A percentile compares a stretch with the other conserved stretches of the same genome.
Evolutionary conservation across 2,113 vertebrate genomes (phyloP).

Genomic region (rabbit (Oryctolagus cuniculus)): DNA sequence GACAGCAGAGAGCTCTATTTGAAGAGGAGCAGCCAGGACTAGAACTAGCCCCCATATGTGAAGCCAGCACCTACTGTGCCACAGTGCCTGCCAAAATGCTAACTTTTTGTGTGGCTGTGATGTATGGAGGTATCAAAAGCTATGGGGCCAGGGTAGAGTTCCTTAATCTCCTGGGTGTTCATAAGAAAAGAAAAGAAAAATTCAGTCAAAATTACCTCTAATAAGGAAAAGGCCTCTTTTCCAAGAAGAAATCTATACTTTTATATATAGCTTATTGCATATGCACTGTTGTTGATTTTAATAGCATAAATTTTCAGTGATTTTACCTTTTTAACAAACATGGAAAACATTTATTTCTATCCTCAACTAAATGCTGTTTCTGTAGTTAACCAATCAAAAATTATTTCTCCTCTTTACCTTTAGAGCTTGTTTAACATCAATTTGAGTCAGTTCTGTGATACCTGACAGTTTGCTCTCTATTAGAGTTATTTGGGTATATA

Average conservation of each 20-base stretch:
- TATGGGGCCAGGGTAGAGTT: not conserved
- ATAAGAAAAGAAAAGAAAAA: not conserved
- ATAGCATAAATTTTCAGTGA: not conserved
- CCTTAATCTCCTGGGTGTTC: not conserved
- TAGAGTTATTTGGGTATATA: not conserved
- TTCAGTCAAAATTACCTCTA: not conserved
- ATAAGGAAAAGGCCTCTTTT: not conserved
- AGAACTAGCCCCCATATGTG: too few relatives aligned
- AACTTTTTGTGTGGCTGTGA: not conserved
- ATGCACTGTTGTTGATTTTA: not conserved
- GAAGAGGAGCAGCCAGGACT: too few relatives aligned
- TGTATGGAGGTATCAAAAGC: not conserved
- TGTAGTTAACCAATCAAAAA: not conserved
- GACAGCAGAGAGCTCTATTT: too few relatives aligned
- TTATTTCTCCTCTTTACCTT: not conserved
- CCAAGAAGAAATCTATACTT: not conserved
- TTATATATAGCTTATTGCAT: not conserved
- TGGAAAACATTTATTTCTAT: not conserved
- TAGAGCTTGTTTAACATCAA: not conserved
- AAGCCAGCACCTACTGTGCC: too few relatives aligned
- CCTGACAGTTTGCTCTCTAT: not conserved
- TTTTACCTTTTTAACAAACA: not conserved
- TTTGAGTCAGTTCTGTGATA: not conserved
- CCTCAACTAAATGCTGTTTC: not conserved
- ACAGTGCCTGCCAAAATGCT: too few relatives aligned